A percentile compares a stretch with the other conserved stretches of the same genome.
These are phyloP conservation scores for Perognathus longimembris DNA, from an alignment of 2,113 vertebrate species.

Conservation along the genomic window DNA sequence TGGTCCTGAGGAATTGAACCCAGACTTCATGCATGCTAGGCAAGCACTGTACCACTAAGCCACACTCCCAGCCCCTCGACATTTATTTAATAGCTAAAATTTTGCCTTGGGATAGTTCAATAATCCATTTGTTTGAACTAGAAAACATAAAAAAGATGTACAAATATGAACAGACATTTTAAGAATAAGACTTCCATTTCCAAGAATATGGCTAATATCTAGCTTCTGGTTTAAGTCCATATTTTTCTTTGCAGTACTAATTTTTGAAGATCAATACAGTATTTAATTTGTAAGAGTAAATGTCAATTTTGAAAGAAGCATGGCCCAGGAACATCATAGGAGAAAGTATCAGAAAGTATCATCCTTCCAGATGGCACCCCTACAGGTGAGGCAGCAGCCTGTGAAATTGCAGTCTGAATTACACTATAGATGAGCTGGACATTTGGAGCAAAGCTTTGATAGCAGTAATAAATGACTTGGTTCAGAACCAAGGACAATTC, in stretches of 20 bases:
- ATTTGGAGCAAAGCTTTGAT: slow-evolving; percentile 81
- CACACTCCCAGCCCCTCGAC: not conserved
- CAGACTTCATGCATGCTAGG: no score
- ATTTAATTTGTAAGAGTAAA: slow-evolving; percentile 68
- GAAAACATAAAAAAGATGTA: no score
- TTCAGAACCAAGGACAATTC: slow-evolving; percentile 83
- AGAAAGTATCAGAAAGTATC: slow-evolving; percentile 82
- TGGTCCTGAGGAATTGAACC: no score
- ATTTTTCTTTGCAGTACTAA: slow-evolving; percentile 76
- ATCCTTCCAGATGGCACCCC: slow-evolving; percentile 87
- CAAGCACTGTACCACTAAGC: no score
- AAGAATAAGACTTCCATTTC: slow-evolving; percentile 33
- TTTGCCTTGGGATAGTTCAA: not conserved
- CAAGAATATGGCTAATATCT: slow-evolving; percentile 58
- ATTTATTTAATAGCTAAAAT: not conserved
- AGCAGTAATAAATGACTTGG: slow-evolving; percentile 87
- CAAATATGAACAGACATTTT: no score
- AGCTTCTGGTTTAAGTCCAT: slow-evolving; percentile 63
- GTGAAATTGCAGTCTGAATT: slow-evolving; percentile 97
- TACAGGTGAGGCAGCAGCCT: slow-evolving; percentile 94
- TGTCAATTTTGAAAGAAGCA: slow-evolving; percentile 60
- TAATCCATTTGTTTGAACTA: slow-evolving; percentile 39
- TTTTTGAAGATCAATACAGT: slow-evolving; percentile 75
- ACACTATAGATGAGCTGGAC: slow-evolving; percentile 85
- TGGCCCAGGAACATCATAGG: slow-evolving; percentile 72